Percentiles rank a stretch among this genome's conserved stretches.
Evolutionary conservation across 2,888 invertebrate species (phyloP).

Genomic region (Cynaeus angustus): DNA sequence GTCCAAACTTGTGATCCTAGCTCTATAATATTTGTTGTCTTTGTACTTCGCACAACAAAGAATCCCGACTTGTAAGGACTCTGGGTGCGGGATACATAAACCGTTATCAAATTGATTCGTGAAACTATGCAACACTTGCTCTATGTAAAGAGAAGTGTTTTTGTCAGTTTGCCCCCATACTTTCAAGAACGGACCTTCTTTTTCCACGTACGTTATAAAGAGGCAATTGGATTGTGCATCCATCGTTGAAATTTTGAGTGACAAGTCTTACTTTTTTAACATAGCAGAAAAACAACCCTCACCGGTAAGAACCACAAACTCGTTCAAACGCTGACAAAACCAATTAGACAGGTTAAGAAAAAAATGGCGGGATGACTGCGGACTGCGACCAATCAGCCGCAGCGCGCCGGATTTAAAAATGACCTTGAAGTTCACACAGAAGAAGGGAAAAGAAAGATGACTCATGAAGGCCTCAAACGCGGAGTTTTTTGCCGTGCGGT

Average conservation of each 20-base stretch:
- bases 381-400: background rate
- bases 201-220: slow-evolving; percentile 80
- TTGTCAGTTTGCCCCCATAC: slow-evolving; percentile 83
- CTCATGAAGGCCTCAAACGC: too few relatives aligned
- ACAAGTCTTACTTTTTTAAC: slow-evolving; percentile 19
- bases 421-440: background rate
- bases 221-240: slow-evolving; percentile 46
- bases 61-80: slow-evolving; percentile 71
- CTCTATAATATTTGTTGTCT: slow-evolving; percentile 80
- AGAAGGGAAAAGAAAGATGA: too few relatives aligned
- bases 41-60: slow-evolving; percentile 81
- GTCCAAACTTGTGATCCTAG: slow-evolving; percentile 74
- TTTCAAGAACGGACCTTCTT: slow-evolving; percentile 80
- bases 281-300: slow-evolving; percentile 11
- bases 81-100: slow-evolving; percentile 64
- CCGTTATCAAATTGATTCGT: slow-evolving; percentile 72
- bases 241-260: background rate
- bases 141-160: slow-evolving; percentile 74
- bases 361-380: slow-evolving; percentile 22
- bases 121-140: slow-evolving; percentile 73
- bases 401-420: slow-evolving; percentile 17
- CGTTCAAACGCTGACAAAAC: slow-evolving; percentile 21
- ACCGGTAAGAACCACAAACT: slow-evolving; percentile 26
- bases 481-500: too few relatives aligned
- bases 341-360: slow-evolving; percentile 32